Evolutionary conservation across 1,140 invertebrate genomes (phyloP).

Genomic region (Brachionus plicatilis): DNA sequence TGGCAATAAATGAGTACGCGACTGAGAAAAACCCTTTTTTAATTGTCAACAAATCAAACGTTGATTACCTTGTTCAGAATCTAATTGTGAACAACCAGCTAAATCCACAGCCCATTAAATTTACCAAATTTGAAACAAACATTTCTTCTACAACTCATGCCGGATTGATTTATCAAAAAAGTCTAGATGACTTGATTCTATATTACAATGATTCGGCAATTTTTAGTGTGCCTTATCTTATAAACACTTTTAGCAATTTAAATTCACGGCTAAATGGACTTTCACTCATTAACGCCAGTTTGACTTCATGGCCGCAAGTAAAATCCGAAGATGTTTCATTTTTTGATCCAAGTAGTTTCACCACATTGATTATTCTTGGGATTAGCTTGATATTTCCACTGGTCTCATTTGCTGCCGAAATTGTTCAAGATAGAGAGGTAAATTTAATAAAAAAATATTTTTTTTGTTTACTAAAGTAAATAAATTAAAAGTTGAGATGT

Average conservation of each 20-base stretch:
- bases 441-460: not conserved
- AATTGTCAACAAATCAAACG: slow-evolving; percentile 22
- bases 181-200: not conserved
- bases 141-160: not conserved
- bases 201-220: slow-evolving; percentile 27
- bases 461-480: not conserved
- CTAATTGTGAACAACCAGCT: not conserved
- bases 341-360: slow-evolving; percentile 10
- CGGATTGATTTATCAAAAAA: not conserved
- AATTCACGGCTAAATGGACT: not conserved
- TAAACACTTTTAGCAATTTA: not conserved
- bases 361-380: slow-evolving; percentile 1
- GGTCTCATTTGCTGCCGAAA: slow-evolving; percentile 26
- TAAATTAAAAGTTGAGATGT: slow-evolving; percentile 19
- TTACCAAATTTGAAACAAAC: not conserved
- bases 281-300: not conserved
- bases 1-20: slow-evolving; percentile 11
- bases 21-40: not conserved
- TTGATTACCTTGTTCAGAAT: not conserved
- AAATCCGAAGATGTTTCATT: not conserved
- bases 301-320: slow-evolving; percentile 26
- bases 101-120: not conserved
- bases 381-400: slow-evolving; percentile 27
- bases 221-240: not conserved
- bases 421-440: slow-evolving; percentile 38